Evolutionary conservation across 2,113 vertebrate genomes (phyloP).

Genomic region (Baryphthengus martii): DNA sequence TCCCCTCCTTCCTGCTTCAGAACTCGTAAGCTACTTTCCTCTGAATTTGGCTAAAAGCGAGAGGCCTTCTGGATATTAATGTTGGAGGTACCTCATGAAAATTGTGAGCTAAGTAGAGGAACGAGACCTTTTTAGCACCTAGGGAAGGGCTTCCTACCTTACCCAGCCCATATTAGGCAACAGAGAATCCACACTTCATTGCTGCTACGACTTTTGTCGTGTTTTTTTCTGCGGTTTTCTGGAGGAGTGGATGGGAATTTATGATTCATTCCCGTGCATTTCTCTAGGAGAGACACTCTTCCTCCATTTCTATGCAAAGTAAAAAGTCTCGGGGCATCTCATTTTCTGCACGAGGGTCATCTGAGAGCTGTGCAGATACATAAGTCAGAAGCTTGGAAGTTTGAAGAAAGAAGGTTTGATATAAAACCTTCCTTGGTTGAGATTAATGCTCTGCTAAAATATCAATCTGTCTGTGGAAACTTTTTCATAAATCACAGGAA

Average conservation of each 20-base stretch:
- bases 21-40: neutral
- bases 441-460: slow-evolving; percentile 22
- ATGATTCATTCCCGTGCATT: slow-evolving; percentile 25
- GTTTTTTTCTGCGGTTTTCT: slow-evolving; percentile 40
- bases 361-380: neutral
- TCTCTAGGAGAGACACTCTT: neutral
- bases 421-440: neutral
- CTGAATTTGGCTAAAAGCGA: neutral
- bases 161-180: neutral
- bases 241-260: slow-evolving; percentile 15
- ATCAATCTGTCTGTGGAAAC: neutral
- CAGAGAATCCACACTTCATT: neutral
- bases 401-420: slow-evolving; percentile 9
- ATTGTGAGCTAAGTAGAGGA: neutral
- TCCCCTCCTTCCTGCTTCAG: neutral
- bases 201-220: slow-evolving; percentile 18
- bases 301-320: slow-evolving; percentile 31
- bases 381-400: neutral
- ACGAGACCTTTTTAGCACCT: neutral
- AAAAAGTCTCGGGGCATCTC: neutral
- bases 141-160: neutral
- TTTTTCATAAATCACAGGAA: slow-evolving; percentile 16
- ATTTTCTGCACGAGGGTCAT: slow-evolving; percentile 13
- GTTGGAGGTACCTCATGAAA: neutral
- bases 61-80: neutral